Evolutionary conservation across 2,113 vertebrate genomes (phyloP).

Genomic region (Steatornis caripensis): DNA sequence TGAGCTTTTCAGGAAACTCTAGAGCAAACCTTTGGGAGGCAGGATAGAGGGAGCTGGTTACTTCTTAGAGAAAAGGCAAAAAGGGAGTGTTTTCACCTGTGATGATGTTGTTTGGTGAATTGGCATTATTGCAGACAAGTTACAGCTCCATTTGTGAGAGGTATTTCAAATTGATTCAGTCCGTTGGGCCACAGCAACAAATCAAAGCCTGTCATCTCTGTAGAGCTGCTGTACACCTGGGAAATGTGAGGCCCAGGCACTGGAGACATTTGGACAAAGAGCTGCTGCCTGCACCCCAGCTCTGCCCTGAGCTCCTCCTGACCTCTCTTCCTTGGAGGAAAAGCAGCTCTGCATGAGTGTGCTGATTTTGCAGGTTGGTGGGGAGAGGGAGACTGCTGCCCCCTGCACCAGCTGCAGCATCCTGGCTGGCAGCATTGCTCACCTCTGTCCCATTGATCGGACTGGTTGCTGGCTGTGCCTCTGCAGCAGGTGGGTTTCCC

Average conservation of each 20-base stretch:
- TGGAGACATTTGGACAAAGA: neutral
- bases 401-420: neutral
- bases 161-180: neutral
- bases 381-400: fast-evolving
- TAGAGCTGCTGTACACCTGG: neutral
- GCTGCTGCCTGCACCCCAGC: neutral
- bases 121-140: neutral
- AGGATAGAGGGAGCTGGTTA: neutral
- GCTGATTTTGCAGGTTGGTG: fast-evolving
- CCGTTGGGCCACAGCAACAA: neutral
- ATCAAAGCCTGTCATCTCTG: fast-evolving
- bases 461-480: neutral
- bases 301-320: neutral
- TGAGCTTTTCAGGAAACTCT: neutral
- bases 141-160: neutral
- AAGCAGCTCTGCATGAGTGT: neutral
- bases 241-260: fast-evolving
- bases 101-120: neutral
- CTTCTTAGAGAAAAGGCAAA: neutral
- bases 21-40: neutral
- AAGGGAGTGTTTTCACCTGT: neutral
- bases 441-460: fast-evolving
- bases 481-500: neutral
- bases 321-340: neutral
- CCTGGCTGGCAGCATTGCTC: neutral